Evolutionary conservation across 1,140 invertebrate species (phyloP).

Genomic region (Caenorhabditis inopinata): DNA sequence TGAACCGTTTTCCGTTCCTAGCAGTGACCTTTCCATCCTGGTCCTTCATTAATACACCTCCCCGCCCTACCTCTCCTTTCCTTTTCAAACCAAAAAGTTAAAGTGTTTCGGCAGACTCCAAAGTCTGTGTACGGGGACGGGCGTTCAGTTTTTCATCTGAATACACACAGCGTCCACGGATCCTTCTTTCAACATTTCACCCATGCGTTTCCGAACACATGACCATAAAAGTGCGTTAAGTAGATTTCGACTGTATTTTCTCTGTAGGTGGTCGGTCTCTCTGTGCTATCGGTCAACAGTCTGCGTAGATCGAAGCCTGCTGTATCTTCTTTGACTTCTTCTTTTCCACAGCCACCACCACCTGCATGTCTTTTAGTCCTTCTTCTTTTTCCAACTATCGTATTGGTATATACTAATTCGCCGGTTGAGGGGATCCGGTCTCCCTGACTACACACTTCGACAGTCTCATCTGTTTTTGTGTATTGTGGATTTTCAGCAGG

Average conservation of each 20-base stretch:
- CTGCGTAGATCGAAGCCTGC: background rate
- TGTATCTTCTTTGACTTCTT: background rate
- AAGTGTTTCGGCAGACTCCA: no score
- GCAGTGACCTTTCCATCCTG: no score
- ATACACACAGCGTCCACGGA: no score
- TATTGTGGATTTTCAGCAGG: no score
- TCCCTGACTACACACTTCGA: background rate
- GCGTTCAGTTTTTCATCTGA: no score
- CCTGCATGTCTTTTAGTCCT: background rate
- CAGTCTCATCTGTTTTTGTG: no score
- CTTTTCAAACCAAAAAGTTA: no score
- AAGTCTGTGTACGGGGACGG: no score
- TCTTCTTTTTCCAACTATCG: background rate
- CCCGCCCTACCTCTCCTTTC: no score
- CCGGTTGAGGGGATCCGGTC: no score
- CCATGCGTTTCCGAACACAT: constrained; percentile 1
- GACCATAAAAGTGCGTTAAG: background rate
- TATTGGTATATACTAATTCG: constrained; percentile 1
- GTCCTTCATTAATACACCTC: no score
- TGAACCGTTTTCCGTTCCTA: no score
- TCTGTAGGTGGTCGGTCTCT: background rate
- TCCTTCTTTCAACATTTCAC: background rate
- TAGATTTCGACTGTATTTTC: background rate
- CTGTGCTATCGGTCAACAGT: background rate
- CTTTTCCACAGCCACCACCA: background rate